A percentile compares a stretch with the other conserved stretches of the same genome.
Evolutionary conservation across 2,888 invertebrate species (phyloP).

Genomic region (Selenia dentaria): DNA sequence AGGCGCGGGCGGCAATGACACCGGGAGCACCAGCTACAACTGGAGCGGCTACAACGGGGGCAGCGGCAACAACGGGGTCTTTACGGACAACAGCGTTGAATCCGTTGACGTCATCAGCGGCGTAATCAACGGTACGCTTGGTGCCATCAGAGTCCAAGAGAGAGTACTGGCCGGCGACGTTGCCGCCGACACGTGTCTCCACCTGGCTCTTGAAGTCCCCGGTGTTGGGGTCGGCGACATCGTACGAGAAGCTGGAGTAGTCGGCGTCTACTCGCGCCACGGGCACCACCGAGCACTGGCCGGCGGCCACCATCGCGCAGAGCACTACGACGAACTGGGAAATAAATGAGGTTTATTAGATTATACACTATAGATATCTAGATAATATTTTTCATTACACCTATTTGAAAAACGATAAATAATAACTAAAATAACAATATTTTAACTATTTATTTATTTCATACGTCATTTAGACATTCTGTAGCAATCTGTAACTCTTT

Average conservation of each 20-base stretch:
- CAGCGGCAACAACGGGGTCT: slow-evolving; percentile 62
- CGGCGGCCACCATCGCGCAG: no score
- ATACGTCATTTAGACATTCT: no score
- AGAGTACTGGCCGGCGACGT: slow-evolving; percentile 81
- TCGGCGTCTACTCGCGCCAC: slow-evolving; percentile 58
- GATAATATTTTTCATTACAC: no score
- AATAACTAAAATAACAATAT: no score
- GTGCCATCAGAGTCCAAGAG: slow-evolving; percentile 81
- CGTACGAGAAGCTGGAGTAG: slow-evolving; percentile 76
- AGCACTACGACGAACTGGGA: slow-evolving; percentile 61
- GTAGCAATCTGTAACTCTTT: no score
- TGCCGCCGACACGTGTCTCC: slow-evolving; percentile 76
- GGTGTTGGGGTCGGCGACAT: slow-evolving; percentile 81
- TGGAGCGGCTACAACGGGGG: slow-evolving; percentile 41
- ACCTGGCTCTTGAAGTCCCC: slow-evolving; percentile 83
- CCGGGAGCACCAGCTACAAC: slow-evolving; percentile 38
- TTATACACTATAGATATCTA: no score
- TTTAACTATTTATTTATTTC: no score
- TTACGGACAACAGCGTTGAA: slow-evolving; percentile 84
- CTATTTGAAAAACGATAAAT: no score
- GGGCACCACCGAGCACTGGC: slow-evolving; percentile 65
- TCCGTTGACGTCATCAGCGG: slow-evolving; percentile 77
- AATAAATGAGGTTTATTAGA: no score
- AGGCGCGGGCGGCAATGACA: slow-evolving; percentile 33
- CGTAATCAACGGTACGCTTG: slow-evolving; percentile 81